These are phyloP conservation scores for Tridacna crocea DNA, from an alignment of 2,888 invertebrate genomes.

Conservation along the genomic window DNA sequence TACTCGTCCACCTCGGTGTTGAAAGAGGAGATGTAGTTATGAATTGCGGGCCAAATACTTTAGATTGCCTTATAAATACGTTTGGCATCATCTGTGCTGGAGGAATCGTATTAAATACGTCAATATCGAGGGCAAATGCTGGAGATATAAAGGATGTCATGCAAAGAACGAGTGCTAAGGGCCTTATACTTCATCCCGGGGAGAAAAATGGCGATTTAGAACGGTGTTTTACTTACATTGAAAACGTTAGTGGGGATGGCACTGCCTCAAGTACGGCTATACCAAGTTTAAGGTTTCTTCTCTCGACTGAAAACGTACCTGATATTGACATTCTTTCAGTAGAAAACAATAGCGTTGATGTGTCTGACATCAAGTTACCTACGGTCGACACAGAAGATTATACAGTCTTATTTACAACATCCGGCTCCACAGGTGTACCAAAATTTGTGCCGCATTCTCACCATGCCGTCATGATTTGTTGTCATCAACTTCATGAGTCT, in stretches of 20 bases:
- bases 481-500: conserved; percentile 21
- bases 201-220: neutral
- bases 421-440: conserved; percentile 38
- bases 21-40: conserved; percentile 44
- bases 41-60: conserved; percentile 32
- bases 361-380: conserved; percentile 4
- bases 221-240: conserved; percentile 37
- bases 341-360: neutral
- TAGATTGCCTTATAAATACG: conserved; percentile 34
- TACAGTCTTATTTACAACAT: conserved; percentile 25
- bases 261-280: conserved; percentile 1
- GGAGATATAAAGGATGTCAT: conserved; percentile 19
- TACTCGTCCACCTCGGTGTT: conserved; percentile 38
- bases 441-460: conserved; percentile 42
- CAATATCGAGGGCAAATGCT: conserved; percentile 28
- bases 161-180: conserved; percentile 21
- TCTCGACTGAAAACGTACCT: conserved; percentile 3
- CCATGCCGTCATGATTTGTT: conserved; percentile 21
- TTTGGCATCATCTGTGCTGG: conserved; percentile 42
- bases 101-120: conserved; percentile 23
- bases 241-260: conserved; percentile 23
- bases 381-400: conserved; percentile 32
- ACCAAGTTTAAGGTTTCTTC: conserved; percentile 23
- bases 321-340: neutral
- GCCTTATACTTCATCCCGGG: conserved; percentile 32